Conservation (phyloP, 2,888 invertebrate species). For the Graphium colonna region DNA sequence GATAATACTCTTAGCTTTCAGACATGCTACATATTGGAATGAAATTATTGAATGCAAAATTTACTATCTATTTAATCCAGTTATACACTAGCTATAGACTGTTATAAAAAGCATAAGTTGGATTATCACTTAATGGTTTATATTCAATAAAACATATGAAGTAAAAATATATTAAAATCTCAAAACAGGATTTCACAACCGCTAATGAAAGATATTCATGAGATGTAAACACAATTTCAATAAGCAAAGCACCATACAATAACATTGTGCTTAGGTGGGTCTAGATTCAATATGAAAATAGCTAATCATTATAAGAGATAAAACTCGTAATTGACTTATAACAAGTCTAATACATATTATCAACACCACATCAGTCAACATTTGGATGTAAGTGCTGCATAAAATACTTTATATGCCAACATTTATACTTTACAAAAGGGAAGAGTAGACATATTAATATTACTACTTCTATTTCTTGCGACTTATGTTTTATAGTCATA, state of each 20-base stretch:
- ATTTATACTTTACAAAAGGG: slow-evolving; percentile 29
- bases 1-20: slow-evolving; percentile 28
- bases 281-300: slow-evolving; percentile 28
- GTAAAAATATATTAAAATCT: slow-evolving; percentile 52
- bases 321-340: slow-evolving; percentile 30
- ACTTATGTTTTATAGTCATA: slow-evolving; percentile 26
- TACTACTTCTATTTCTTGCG: slow-evolving; percentile 36
- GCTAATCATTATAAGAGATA: slow-evolving; percentile 24
- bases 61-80: slow-evolving; percentile 27
- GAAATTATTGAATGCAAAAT: slow-evolving; percentile 7
- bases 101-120: slow-evolving; percentile 35
- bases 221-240: slow-evolving; percentile 44
- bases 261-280: slow-evolving; percentile 56
- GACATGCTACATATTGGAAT: slow-evolving; percentile 14
- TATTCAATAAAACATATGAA: slow-evolving; percentile 43
- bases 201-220: slow-evolving; percentile 46
- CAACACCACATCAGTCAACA: slow-evolving; percentile 23
- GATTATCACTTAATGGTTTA: not conserved
- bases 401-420: slow-evolving; percentile 35
- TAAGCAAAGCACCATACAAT: slow-evolving; percentile 62
- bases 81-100: slow-evolving; percentile 51
- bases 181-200: slow-evolving; percentile 67
- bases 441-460: slow-evolving; percentile 35
- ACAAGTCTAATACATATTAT: slow-evolving; percentile 29
- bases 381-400: slow-evolving; percentile 31